Percentiles rank a stretch among this genome's conserved stretches.
phyloP scores from a whole-genome alignment of 2,888 invertebrate species.

The Diadegma fenestrale region DNA sequence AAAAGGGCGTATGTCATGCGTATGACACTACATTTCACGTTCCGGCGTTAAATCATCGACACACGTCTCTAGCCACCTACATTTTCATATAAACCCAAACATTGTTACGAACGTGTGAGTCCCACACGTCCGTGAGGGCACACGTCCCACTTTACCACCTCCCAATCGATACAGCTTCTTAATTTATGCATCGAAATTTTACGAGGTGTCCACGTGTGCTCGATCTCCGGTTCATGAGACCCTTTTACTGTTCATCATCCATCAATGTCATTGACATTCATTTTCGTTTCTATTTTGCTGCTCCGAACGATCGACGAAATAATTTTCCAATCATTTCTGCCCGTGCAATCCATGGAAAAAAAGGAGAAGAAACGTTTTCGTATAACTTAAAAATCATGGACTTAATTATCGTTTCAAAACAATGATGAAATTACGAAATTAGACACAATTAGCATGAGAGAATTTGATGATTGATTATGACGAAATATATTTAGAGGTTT shows the following conservation, averaged over 20 bases:
- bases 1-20: background rate
- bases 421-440: background rate
- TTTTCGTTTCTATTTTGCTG: conserved; percentile 11
- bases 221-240: conserved; percentile 14
- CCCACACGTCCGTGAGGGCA: too few relatives aligned
- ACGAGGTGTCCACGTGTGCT: conserved; percentile 56
- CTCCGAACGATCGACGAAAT: background rate
- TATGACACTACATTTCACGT: background rate
- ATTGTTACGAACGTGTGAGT: background rate
- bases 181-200: conserved; percentile 70
- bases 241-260: conserved; percentile 30
- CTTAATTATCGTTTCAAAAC: background rate
- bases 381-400: background rate
- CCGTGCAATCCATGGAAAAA: background rate
- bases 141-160: conserved; percentile 31
- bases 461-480: background rate
- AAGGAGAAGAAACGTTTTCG: background rate
- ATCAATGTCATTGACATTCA: conserved; percentile 24
- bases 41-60: conserved; percentile 14
- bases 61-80: background rate
- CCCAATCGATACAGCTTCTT: conserved; percentile 57
- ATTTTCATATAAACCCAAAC: background rate
- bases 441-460: background rate
- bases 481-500: background rate
- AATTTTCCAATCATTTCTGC: background rate